Evolutionary conservation across 2,888 invertebrate genomes (phyloP).

Genomic region (Venustoraphidia nigricollis): DNA sequence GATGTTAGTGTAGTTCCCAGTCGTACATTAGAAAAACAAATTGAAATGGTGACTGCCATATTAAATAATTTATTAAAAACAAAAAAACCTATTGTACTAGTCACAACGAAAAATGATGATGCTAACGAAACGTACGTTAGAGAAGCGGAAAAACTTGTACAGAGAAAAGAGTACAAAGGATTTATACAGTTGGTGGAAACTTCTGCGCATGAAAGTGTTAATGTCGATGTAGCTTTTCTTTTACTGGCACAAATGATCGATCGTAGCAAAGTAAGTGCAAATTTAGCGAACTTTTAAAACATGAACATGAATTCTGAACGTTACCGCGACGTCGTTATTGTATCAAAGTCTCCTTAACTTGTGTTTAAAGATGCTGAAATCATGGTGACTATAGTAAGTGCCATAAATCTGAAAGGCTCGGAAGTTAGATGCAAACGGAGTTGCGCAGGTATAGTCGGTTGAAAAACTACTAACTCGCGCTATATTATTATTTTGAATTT

Average conservation of each 20-base stretch:
- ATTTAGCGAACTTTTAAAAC: background rate
- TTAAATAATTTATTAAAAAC: constrained; percentile 77
- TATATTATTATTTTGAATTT: too few species aligned
- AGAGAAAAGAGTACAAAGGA: constrained; percentile 82
- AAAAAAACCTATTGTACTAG: constrained; percentile 89
- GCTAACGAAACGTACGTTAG: constrained; percentile 72
- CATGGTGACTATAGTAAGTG: too few species aligned
- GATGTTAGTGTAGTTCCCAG: constrained; percentile 92
- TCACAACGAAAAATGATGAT: constrained; percentile 92
- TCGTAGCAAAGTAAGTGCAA: constrained; percentile 60
- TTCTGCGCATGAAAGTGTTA: constrained; percentile 90
- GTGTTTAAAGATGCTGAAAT: too few species aligned
- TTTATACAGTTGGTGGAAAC: constrained; percentile 84
- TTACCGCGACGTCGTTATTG: too few species aligned
- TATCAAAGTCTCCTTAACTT: too few species aligned
- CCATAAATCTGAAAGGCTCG: too few species aligned
- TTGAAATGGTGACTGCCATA: constrained; percentile 71
- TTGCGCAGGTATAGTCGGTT: too few species aligned
- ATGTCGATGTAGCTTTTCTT: constrained; percentile 84
- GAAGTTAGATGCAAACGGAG: too few species aligned
- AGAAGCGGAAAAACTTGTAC: constrained; percentile 78
- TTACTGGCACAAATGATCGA: constrained; percentile 85
- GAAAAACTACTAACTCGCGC: too few species aligned
- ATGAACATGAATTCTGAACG: too few species aligned
- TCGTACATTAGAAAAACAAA: constrained; percentile 78